Evolutionary conservation across 2,888 invertebrate species (phyloP).

Genomic region (Cordilura impudica): DNA sequence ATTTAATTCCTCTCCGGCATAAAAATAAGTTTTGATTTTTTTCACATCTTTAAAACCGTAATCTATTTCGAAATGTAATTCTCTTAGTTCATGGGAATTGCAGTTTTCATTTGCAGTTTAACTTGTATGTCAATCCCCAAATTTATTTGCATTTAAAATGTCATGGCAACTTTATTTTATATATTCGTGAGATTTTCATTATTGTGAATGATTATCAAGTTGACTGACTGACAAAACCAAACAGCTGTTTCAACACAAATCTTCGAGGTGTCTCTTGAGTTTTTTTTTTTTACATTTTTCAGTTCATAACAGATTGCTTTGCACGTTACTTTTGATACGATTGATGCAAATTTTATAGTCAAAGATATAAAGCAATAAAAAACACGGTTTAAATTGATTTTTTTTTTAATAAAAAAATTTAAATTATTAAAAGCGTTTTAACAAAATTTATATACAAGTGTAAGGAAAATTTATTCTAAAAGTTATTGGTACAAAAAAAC

Average conservation of each 20-base stretch:
- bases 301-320: background rate
- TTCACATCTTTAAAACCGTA: too few species aligned
- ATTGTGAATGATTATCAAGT: background rate
- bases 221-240: background rate
- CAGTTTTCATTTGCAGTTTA: too few species aligned
- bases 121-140: too few species aligned
- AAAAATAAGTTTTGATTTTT: too few species aligned
- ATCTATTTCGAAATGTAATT: too few species aligned
- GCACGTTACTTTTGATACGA: slow-evolving; percentile 58
- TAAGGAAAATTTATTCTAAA: background rate
- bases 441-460: background rate
- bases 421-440: background rate
- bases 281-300: background rate
- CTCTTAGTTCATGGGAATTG: too few species aligned
- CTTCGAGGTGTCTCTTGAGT: slow-evolving; percentile 25
- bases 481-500: slow-evolving; percentile 9
- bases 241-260: slow-evolving; percentile 1
- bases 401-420: slow-evolving; percentile 1
- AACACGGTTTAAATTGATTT: slow-evolving; percentile 13
- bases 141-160: too few species aligned
- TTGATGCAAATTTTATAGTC: slow-evolving; percentile 34
- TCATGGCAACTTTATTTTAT: background rate
- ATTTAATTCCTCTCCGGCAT: too few species aligned
- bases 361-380: slow-evolving; percentile 5
- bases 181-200: background rate